Evolutionary conservation across 2,888 invertebrate genomes (phyloP).

Genomic region (Drosophila borborema): DNA sequence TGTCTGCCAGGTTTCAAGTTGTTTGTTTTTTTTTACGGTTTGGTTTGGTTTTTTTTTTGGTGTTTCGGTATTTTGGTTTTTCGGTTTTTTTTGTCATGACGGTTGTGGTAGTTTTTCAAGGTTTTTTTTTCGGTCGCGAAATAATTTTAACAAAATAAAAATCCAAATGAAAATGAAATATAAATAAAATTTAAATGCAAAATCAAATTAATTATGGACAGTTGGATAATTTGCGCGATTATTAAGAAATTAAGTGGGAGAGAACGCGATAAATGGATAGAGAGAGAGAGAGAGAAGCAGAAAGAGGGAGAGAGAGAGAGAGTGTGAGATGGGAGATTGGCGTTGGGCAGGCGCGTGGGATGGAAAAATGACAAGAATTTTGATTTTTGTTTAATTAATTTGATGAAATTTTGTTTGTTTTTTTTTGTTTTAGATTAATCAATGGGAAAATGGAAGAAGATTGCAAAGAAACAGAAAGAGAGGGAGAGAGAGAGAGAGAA

Average conservation of each 20-base stretch:
- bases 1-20: constrained; percentile 86
- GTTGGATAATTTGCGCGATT: constrained; percentile 15
- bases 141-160: constrained; percentile 19
- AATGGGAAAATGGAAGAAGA: constrained; percentile 19
- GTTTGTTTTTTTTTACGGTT: constrained; percentile 4
- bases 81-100: constrained; percentile 11
- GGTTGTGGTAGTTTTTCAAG: constrained; percentile 26
- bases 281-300: not conserved
- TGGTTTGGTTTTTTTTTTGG: constrained; percentile 21
- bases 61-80: constrained; percentile 22
- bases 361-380: constrained; percentile 63
- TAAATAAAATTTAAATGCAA: constrained; percentile 33
- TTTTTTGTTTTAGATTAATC: constrained; percentile 13
- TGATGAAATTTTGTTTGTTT: constrained; percentile 29
- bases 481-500: constrained; percentile 16
- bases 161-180: constrained; percentile 29
- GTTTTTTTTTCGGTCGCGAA: constrained; percentile 31
- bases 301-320: not conserved
- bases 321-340: constrained; percentile 2
- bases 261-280: not conserved
- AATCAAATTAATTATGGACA: constrained; percentile 31
- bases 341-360: constrained; percentile 50
- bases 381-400: constrained; percentile 55
- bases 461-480: constrained; percentile 21
- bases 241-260: constrained; percentile 28